Base-by-base conservation (phyloP, 2,797 vertebrate species). In the Oreochromis mossambicus region DNA sequence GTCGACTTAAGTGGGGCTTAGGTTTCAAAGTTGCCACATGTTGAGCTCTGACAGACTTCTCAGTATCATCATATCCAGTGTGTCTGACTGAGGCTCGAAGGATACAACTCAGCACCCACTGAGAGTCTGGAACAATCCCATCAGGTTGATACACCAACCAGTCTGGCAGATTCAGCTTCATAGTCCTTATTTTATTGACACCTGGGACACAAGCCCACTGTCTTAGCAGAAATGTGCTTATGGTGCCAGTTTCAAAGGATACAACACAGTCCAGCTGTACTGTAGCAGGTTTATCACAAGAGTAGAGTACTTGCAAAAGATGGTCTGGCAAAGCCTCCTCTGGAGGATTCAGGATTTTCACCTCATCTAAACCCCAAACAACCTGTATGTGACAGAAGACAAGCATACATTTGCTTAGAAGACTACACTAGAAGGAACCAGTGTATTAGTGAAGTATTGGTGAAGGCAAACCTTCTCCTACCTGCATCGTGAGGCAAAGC, bases 61-160 rank as follows among this genome's bases (percentile, higher is more conserved):
- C 82, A 2, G 79, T 46, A 36, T 88, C 89, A 15, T 86, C 56
- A 4, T 77, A 87, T 51, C 84, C 85, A 6, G 24, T 34, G 38
- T 84, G 46, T 43, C 83, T 88, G 77, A 97, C 73, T n/a, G 95
- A 96, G 3, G 61, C 96, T 36, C 88, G 92, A 58, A 97, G 91
- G 51, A 95, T 81, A 46, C 93, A 95, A 36, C 94, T 94, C 66
- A 95, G 87, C 66, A 97, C 95, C 94, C 94, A 93, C 51, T 92
- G 91, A n/a, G 96, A 91, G 19, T 91, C 85, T 11, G 89, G 88
- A 34, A 97, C 83, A 6, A 91, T 92, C 92, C 94, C 95, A 82
- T 97, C 97, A 6, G 95, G 84, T 77, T 86, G 95, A 89, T 96
- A 97, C 68, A 97, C 94, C 92, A 97, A 78, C 96, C 96, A 96